phyloP scores from a whole-genome alignment of 1,140 invertebrate genomes.

The Scylla paramamosain region DNA sequence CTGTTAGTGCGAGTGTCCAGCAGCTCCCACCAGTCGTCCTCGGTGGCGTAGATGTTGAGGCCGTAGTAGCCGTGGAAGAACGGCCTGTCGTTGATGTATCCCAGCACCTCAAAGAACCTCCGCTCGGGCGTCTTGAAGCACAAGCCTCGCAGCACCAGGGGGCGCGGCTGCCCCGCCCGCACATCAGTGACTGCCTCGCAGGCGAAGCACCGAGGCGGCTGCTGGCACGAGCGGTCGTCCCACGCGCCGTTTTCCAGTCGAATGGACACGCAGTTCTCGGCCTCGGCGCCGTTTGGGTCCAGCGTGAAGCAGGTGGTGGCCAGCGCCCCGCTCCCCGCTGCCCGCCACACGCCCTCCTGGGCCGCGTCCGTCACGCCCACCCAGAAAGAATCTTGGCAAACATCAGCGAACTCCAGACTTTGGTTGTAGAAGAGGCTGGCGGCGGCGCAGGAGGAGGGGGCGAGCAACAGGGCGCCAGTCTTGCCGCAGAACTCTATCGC shows the following conservation, averaged over 20 bases:
- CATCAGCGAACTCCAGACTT: background rate
- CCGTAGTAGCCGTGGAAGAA: conserved; percentile 59
- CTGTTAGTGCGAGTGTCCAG: conserved; percentile 28
- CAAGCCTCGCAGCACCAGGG: conserved; percentile 44
- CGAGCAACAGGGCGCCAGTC: background rate
- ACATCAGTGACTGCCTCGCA: background rate
- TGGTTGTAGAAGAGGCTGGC: conserved; percentile 1
- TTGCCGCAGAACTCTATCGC: conserved; percentile 35
- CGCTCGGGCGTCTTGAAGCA: conserved; percentile 56
- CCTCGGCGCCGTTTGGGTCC: conserved; percentile 30
- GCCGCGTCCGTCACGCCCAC: conserved; percentile 38
- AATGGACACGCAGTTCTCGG: conserved; percentile 54
- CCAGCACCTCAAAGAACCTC: conserved; percentile 40
- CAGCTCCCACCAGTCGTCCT: conserved; percentile 10
- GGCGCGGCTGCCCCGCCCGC: background rate
- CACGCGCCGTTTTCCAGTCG: conserved; percentile 51
- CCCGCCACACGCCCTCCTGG: conserved; percentile 49
- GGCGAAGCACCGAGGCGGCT: conserved; percentile 42
- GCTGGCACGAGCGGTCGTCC: conserved; percentile 54
- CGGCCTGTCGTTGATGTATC: conserved; percentile 15
- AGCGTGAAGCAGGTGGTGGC: conserved; percentile 53
- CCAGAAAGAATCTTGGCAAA: conserved; percentile 55
- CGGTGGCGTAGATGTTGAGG: conserved; percentile 37
- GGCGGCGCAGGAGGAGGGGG: conserved; percentile 37
- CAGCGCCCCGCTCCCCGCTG: background rate